Conservation (phyloP, 1,140 invertebrate species). For the Ruditapes philippinarum region DNA sequence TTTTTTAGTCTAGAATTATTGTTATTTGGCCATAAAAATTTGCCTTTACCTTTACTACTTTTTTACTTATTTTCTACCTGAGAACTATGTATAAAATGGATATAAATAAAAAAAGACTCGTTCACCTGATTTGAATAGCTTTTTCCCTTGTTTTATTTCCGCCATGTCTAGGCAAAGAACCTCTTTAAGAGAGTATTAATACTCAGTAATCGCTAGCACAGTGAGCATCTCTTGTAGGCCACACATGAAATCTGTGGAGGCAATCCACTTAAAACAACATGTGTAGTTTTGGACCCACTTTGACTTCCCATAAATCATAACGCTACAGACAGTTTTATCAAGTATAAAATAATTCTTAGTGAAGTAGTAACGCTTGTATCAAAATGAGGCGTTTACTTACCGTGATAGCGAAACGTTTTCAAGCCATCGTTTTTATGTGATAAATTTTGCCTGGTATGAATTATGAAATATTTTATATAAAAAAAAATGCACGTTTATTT, state of each 20-base stretch:
- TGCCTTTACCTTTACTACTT: too few relatives aligned
- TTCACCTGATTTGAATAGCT: slow-evolving; percentile 30
- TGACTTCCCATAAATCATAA: slow-evolving; percentile 46
- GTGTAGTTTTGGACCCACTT: slow-evolving; percentile 55
- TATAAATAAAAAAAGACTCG: too few relatives aligned
- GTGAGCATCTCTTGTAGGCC: not conserved
- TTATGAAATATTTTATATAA: slow-evolving; percentile 36
- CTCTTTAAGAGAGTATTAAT: slow-evolving; percentile 29
- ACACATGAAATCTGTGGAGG: slow-evolving; percentile 37
- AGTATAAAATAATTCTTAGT: slow-evolving; percentile 59
- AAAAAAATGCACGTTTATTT: not conserved
- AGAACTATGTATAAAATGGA: too few relatives aligned
- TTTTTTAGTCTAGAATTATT: too few relatives aligned
- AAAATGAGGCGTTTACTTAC: slow-evolving; percentile 47
- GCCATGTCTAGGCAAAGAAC: slow-evolving; percentile 7
- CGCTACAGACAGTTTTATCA: slow-evolving; percentile 62
- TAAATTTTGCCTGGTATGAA: slow-evolving; percentile 3
- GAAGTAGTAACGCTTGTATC: slow-evolving; percentile 49
- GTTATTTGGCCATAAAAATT: too few relatives aligned
- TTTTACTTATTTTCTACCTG: too few relatives aligned
- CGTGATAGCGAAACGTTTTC: slow-evolving; percentile 34
- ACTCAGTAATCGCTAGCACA: not conserved
- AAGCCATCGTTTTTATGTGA: slow-evolving; percentile 57
- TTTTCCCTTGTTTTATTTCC: slow-evolving; percentile 39
- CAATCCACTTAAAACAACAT: slow-evolving; percentile 58